Evolutionary conservation across 2,113 vertebrate species (phyloP).

Genomic region (Columbina picui): DNA sequence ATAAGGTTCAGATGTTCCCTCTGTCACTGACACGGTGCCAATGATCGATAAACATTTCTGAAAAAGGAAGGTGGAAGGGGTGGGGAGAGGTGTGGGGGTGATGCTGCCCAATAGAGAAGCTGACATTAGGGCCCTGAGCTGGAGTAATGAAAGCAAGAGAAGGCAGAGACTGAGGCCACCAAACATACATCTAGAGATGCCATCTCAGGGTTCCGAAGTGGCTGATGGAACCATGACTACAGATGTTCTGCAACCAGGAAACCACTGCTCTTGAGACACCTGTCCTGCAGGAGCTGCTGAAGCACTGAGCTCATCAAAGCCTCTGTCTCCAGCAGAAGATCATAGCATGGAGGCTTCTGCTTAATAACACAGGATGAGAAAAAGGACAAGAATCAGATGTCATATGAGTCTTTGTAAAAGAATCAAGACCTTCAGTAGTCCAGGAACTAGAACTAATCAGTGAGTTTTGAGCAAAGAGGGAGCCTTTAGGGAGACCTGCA

Average conservation of each 20-base stretch:
- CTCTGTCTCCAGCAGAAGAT: neutral
- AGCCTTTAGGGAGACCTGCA: neutral
- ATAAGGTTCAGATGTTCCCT: neutral
- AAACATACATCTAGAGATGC: neutral
- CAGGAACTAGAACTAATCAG: neutral
- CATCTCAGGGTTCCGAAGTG: neutral
- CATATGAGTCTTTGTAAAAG: neutral
- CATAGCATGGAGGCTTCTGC: neutral
- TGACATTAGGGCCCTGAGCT: neutral
- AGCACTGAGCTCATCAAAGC: neutral
- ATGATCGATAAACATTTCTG: neutral
- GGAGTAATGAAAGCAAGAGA: neutral
- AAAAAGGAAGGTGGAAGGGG: neutral
- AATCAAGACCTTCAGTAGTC: neutral
- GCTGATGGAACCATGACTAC: neutral
- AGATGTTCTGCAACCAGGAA: neutral
- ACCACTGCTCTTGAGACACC: neutral
- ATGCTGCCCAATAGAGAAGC: neutral
- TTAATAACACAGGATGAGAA: neutral
- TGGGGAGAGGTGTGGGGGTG: too few relatives aligned
- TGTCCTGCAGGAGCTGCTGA: neutral
- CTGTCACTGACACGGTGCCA: neutral
- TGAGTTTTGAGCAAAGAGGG: neutral
- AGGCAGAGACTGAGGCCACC: neutral
- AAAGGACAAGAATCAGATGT: neutral